Conservation (phyloP, 2,113 vertebrate genomes). For the Saccopteryx leptura region DNA sequence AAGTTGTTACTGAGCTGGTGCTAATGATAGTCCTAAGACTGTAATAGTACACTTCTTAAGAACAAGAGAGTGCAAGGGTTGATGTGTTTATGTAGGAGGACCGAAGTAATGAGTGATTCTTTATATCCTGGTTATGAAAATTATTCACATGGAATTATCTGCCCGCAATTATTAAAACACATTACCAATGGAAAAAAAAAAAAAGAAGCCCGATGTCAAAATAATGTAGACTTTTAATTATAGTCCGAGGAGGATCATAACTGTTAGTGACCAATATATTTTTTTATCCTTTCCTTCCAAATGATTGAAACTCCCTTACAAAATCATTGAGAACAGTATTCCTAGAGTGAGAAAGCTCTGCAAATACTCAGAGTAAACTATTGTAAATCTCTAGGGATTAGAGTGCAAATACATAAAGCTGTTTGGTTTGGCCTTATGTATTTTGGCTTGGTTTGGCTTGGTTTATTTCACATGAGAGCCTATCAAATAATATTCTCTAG, state of each 20-base stretch:
- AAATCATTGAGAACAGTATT: slow-evolving; percentile 37
- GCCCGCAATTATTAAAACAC: slow-evolving; percentile 85
- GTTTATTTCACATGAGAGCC: slow-evolving; percentile 48
- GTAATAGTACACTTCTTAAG: slow-evolving; percentile 32
- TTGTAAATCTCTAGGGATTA: slow-evolving; percentile 22
- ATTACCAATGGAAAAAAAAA: no score
- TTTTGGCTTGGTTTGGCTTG: slow-evolving; percentile 67
- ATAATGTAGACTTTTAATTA: slow-evolving; percentile 21
- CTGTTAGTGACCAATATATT: not conserved
- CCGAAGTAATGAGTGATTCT: slow-evolving; percentile 68
- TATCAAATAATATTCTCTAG: slow-evolving; percentile 56
- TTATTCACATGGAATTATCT: slow-evolving; percentile 84
- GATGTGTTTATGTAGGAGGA: slow-evolving; percentile 50
- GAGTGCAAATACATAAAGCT: not conserved
- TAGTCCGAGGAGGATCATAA: not conserved
- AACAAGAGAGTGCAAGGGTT: not conserved
- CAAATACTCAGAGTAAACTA: slow-evolving; percentile 63
- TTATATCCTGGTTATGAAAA: slow-evolving; percentile 78
- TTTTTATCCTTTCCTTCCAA: slow-evolving; percentile 41
- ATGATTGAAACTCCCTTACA: not conserved
- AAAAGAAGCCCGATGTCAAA: not conserved
- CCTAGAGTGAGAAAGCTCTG: not conserved
- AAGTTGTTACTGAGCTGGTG: not conserved
- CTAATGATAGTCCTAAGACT: not conserved
- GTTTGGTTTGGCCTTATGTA: slow-evolving; percentile 68